Conservation (phyloP, 2,797 vertebrate genomes). For the Hephaestus fuliginosus region DNA sequence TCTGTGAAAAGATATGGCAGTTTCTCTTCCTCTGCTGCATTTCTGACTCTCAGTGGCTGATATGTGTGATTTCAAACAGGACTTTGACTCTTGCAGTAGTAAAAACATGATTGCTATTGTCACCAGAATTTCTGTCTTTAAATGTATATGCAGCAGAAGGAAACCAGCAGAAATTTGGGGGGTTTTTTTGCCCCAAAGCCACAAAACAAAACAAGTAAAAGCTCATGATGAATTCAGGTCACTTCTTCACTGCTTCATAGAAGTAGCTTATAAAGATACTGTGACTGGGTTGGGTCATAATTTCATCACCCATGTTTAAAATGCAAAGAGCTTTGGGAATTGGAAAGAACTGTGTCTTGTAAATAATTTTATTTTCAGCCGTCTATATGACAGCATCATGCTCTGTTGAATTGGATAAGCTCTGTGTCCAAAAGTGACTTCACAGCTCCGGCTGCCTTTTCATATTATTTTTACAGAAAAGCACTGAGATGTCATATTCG, state of each 20-base stretch:
- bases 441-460: constrained; percentile 29
- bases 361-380: constrained; percentile 24
- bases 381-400: constrained; percentile 1
- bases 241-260: background rate
- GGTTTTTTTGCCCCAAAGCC: background rate
- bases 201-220: background rate
- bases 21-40: background rate
- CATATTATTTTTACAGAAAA: constrained; percentile 24
- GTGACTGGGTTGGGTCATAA: constrained; percentile 46
- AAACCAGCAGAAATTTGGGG: background rate
- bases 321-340: constrained; percentile 37
- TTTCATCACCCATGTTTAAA: constrained; percentile 60
- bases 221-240: constrained; percentile 8
- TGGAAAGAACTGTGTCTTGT: constrained; percentile 20
- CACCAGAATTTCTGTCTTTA: background rate
- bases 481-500: background rate
- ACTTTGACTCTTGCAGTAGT: too few species aligned
- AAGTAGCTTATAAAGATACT: constrained; percentile 1
- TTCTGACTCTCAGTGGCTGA: background rate
- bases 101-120: background rate
- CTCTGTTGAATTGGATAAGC: constrained; percentile 34
- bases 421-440: constrained; percentile 39
- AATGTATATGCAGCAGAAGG: background rate
- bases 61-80: background rate
- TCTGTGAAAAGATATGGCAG: background rate